Evolutionary conservation across 2,888 invertebrate species (phyloP).

Genomic region (Stenotaenia linearis): DNA sequence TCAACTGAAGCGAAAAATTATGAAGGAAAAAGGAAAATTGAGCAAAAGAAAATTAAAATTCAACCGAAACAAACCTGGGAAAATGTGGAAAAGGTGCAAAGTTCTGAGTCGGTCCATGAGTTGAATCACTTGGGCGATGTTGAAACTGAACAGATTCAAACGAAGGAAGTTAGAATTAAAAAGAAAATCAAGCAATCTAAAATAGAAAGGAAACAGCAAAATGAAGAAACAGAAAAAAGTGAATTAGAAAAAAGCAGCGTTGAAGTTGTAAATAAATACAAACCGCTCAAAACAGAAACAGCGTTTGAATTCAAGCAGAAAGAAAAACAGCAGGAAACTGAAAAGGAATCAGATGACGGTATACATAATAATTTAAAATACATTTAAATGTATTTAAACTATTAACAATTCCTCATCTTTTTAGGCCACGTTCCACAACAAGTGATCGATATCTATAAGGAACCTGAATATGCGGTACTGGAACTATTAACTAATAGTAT

Average conservation of each 20-base stretch:
- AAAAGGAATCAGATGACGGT: neutral
- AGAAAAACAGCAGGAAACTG: neutral
- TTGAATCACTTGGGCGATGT: no score
- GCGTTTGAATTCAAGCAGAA: neutral
- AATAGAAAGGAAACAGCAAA: neutral
- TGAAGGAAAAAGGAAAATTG: neutral
- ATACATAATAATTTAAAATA: neutral
- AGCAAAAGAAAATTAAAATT: neutral
- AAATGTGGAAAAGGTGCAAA: neutral
- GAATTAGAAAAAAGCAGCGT: neutral
- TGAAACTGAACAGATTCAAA: neutral
- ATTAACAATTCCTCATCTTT: neutral
- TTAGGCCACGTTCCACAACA: neutral
- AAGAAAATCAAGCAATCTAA: neutral
- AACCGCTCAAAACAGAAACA: neutral
- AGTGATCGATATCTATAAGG: neutral
- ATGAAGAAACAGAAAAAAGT: neutral
- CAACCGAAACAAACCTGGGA: neutral
- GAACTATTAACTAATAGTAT: neutral
- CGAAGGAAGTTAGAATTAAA: neutral
- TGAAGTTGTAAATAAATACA: neutral
- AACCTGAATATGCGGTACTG: neutral
- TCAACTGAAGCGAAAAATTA: neutral
- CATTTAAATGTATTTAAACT: neutral
- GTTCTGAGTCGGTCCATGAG: neutral